phyloP scores from a whole-genome alignment of 2,888 invertebrate species.

The Neoaliturus tenellus region DNA sequence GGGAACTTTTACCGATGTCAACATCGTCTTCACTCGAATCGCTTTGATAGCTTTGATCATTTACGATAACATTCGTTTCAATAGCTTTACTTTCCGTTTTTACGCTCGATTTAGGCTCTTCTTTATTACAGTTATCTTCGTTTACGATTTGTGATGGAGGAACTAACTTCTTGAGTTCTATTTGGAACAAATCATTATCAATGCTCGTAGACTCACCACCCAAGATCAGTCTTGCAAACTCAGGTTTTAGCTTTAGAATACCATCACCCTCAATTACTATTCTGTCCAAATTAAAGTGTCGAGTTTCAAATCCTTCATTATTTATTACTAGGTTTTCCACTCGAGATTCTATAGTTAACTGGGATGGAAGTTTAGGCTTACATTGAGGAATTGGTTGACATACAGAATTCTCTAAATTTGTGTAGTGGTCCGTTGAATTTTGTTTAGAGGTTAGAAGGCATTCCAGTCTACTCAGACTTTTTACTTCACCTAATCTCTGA shows the following conservation, averaged over 20 bases:
- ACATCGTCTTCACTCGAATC: constrained; percentile 25
- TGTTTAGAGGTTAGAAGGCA: neutral
- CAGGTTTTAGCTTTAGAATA: constrained; percentile 52
- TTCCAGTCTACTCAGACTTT: neutral
- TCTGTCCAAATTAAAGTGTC: constrained; percentile 57
- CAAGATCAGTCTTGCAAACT: constrained; percentile 58
- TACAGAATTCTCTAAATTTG: neutral
- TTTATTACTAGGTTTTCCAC: constrained; percentile 60
- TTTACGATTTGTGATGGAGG: neutral
- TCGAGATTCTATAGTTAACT: constrained; percentile 55
- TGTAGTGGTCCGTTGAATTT: neutral
- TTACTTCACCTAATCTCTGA: neutral
- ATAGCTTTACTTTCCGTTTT: neutral
- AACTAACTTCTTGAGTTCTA: constrained; percentile 71
- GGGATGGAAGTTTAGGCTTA: neutral
- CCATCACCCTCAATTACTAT: constrained; percentile 53
- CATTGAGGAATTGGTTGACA: neutral
- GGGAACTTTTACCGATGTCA: constrained; percentile 74
- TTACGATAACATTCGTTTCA: constrained; percentile 34
- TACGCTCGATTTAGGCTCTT: neutral
- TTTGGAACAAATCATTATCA: constrained; percentile 13
- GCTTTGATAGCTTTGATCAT: neutral
- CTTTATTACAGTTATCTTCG: neutral
- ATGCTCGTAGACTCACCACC: constrained; percentile 61
- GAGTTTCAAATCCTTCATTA: constrained; percentile 32